Conservation (phyloP, 1,140 invertebrate species). For the Hylyphantes graminicola region DNA sequence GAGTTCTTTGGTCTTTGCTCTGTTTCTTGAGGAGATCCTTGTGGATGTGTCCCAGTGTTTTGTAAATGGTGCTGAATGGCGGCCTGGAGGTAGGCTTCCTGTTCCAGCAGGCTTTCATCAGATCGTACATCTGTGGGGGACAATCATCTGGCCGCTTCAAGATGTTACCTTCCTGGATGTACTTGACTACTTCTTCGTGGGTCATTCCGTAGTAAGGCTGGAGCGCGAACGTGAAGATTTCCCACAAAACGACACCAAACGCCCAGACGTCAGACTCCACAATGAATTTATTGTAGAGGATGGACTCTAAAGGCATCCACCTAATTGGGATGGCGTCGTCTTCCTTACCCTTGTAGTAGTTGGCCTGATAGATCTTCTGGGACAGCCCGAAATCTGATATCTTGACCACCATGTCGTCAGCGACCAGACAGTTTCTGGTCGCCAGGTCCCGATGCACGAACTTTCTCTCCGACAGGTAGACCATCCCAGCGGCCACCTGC, state of each 20-base stretch:
- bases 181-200: constrained; percentile 93
- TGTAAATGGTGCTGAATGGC: constrained; percentile 74
- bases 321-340: constrained; percentile 92
- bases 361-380: constrained; percentile 85
- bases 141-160: constrained; percentile 89
- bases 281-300: constrained; percentile 93
- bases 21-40: constrained; percentile 61
- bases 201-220: constrained; percentile 96
- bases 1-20: constrained; percentile 49
- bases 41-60: constrained; percentile 60
- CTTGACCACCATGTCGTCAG: constrained; percentile 93
- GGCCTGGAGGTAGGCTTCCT: constrained; percentile 84
- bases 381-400: constrained; percentile 96
- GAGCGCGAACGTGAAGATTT: constrained; percentile 91
- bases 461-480: constrained; percentile 92
- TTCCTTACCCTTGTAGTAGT: constrained; percentile 72
- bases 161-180: constrained; percentile 90
- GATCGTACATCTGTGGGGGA: constrained; percentile 86
- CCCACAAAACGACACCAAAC: too few relatives aligned
- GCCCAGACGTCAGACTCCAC: constrained; percentile 94
- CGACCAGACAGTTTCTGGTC: constrained; percentile 94
- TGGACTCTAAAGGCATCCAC: constrained; percentile 96
- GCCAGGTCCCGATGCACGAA: constrained; percentile 97
- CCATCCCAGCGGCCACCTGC: constrained; percentile 93
- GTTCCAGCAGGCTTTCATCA: constrained; percentile 95